Evolutionary conservation across 2,888 invertebrate species (phyloP).

Genomic region (Tillus elongatus): DNA sequence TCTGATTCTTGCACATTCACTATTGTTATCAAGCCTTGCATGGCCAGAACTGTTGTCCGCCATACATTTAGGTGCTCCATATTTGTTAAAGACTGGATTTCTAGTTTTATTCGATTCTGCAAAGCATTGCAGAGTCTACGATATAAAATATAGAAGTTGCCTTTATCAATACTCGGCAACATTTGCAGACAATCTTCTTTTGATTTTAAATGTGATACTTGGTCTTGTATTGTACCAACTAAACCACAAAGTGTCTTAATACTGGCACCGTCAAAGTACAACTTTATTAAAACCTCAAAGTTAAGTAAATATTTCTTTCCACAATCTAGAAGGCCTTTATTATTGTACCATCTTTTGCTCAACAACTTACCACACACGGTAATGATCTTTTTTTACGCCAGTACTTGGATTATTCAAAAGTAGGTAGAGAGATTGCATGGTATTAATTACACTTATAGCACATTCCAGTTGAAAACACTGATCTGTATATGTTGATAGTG

Average conservation of each 20-base stretch:
- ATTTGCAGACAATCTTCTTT: conserved; percentile 51
- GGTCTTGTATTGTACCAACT: conserved; percentile 45
- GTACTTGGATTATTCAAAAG: conserved; percentile 38
- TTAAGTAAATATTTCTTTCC: conserved; percentile 44
- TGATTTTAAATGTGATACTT: conserved; percentile 48
- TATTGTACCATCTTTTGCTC: conserved; percentile 58
- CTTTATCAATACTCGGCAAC: conserved; percentile 57
- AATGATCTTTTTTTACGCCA: conserved; percentile 43
- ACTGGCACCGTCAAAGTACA: conserved; percentile 52
- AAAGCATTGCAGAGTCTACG: conserved; percentile 56
- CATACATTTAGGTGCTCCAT: conserved; percentile 55
- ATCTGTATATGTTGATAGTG: conserved; percentile 43
- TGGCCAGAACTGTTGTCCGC: conserved; percentile 52
- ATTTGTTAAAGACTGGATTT: conserved; percentile 48
- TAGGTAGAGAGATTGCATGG: conserved; percentile 45
- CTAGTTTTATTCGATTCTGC: conserved; percentile 47
- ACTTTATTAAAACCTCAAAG: conserved; percentile 54
- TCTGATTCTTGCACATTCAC: conserved; percentile 55
- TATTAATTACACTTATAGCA: conserved; percentile 48
- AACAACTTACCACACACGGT: conserved; percentile 49
- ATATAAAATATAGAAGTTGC: conserved; percentile 59
- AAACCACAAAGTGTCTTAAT: conserved; percentile 50
- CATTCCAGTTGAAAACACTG: conserved; percentile 48
- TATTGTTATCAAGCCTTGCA: conserved; percentile 58
- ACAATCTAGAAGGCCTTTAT: conserved; percentile 53